Conservation (phyloP, 2,113 vertebrate species). For the Halichoeres trimaculatus region DNA sequence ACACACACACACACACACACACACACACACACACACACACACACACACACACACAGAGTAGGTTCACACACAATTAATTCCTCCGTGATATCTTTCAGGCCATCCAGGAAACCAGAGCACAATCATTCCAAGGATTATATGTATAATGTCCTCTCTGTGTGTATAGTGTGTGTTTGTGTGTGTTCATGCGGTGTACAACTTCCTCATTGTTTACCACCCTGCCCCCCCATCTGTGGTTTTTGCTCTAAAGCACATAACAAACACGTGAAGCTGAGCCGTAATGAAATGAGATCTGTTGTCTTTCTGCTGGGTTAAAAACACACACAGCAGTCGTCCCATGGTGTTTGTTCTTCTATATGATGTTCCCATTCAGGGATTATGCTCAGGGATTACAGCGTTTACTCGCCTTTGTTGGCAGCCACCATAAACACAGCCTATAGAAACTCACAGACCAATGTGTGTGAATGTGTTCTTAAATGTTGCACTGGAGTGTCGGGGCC, state of each 20-base stretch:
- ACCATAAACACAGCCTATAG: constrained; percentile 10
- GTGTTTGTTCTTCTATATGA: constrained; percentile 31
- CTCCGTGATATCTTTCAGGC: constrained; percentile 29
- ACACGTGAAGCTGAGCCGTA: constrained; percentile 34
- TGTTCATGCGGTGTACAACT: constrained; percentile 21
- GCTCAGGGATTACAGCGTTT: constrained; percentile 16
- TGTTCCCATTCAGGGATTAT: constrained; percentile 62
- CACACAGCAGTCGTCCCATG: background rate
- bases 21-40: background rate
- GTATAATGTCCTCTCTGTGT: constrained; percentile 34
- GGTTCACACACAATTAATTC: constrained; percentile 40
- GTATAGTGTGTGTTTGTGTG: background rate
- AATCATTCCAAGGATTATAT: constrained; percentile 53
- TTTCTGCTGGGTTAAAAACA: constrained; percentile 1
- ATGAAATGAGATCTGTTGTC: constrained; percentile 31
- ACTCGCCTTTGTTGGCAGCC: background rate
- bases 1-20: constrained; percentile 12
- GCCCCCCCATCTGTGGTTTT: constrained; percentile 1
- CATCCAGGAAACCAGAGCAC: constrained; percentile 56
- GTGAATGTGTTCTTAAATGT: background rate
- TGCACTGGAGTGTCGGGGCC: background rate
- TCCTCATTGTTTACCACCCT: constrained; percentile 30
- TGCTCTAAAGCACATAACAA: constrained; percentile 28
- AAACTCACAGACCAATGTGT: background rate
- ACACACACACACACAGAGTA: constrained; percentile 4